Base-by-base conservation (phyloP, 2,113 vertebrate genomes). In the Uropsilus gracilis region DNA sequence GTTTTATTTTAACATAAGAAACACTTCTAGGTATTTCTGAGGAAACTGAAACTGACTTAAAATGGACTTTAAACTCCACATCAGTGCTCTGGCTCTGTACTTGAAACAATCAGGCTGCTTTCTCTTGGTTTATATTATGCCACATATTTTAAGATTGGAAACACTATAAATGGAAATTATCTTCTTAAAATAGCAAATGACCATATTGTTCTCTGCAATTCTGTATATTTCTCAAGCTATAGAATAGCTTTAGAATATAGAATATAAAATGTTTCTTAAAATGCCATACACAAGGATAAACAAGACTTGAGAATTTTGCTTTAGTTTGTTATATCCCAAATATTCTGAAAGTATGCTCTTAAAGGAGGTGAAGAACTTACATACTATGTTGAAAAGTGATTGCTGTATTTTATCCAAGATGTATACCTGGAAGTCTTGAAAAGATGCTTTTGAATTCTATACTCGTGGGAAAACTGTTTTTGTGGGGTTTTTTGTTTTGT, bases 31-130 rank as follows among this genome's bases (percentile, higher is more conserved):
- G 75, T 89, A 13, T 85, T 90, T 93, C 55, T 76, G 73, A 93
- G 84, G 88, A 93, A 91, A 95, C 39, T 28, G 55, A 92, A 96
- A 90, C 72, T 66, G 17, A 30, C 59, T 94, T 69, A 89, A 95
- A 95, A 75, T 39, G 76, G 48, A 94, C 91, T 94, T 97, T 89
- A 89, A 95, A 81, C 80, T 76, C 77, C 57, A 64, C 37, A 11
- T 75, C 64, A 81, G 46, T 26, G 32, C 69, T 89, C 59, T 57
- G 11, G 32, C 69, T 89, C 59, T 57, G 11, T 75, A 39, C 75
- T 94, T 86, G 57, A 83, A 96, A 91, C 91, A 61, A 89, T 89
- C 95, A 89, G n/a, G 50, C 22, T 5, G 2, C 32, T 30, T 93
- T 46, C 34, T 77, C 34, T 80, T 61, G 66, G 84, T 90, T 94